Conservation (phyloP, 2,113 vertebrate species). For the Montifringilla adamsi region DNA sequence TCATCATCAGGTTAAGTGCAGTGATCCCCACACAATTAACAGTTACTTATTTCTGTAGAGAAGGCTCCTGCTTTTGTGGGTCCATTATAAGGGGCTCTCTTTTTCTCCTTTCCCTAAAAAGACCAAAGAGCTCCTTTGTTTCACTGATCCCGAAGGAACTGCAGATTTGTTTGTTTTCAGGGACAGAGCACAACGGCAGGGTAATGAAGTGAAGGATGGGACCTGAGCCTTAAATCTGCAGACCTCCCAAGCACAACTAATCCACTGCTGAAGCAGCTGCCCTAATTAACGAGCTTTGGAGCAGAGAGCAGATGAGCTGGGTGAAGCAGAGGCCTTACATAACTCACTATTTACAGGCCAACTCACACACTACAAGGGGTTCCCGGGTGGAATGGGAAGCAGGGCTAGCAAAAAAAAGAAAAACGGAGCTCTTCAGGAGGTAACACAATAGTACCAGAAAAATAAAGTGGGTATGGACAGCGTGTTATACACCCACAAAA, state of each 20-base stretch:
- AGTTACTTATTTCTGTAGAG: neutral
- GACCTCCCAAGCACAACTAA: constrained; percentile 12
- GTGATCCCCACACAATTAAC: neutral
- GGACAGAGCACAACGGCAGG: neutral
- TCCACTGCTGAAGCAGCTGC: constrained; percentile 31
- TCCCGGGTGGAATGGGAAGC: neutral
- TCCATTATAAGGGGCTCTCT: neutral
- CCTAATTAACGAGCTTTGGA: constrained; percentile 51
- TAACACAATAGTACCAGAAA: rapidly evolving
- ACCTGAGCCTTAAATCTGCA: neutral
- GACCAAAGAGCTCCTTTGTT: neutral
- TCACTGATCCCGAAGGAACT: neutral
- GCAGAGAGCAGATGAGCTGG: neutral
- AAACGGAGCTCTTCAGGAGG: neutral
- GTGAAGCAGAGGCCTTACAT: neutral
- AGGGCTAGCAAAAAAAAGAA: neutral
- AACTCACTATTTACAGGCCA: neutral
- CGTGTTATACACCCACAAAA: rapidly evolving
- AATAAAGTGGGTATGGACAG: neutral
- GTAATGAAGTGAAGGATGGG: neutral
- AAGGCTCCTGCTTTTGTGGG: neutral
- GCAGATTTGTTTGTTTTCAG: constrained; percentile 34
- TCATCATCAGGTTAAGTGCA: neutral
- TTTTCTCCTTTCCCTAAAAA: neutral
- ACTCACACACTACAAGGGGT: neutral